A percentile compares a stretch with the other conserved stretches of the same genome.
phyloP scores from a whole-genome alignment of 2,113 vertebrate species.

The Heteronetta atricapilla region DNA sequence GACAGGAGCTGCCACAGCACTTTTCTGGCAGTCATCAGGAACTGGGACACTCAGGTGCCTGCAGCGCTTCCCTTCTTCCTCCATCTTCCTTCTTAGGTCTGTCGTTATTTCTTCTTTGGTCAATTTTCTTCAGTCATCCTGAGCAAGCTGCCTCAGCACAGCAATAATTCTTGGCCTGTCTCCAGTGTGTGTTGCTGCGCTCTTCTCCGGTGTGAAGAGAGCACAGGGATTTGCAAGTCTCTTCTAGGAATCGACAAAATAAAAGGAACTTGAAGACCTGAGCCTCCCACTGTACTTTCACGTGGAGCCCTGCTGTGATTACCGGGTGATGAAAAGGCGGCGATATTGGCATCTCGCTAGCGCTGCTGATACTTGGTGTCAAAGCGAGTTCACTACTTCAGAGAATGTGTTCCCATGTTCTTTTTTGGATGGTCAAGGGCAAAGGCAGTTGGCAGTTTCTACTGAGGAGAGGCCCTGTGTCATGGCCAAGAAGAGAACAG shows the following conservation, averaged over 20 bases:
- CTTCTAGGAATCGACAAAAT: neutral
- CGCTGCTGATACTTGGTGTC: neutral
- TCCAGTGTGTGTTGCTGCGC: neutral
- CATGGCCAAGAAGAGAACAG: neutral
- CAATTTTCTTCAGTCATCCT: neutral
- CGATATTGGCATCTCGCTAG: neutral
- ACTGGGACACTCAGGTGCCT: neutral
- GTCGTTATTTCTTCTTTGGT: neutral
- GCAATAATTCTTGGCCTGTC: neutral
- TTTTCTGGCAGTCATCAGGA: neutral
- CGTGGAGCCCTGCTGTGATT: neutral
- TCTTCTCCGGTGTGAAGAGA: neutral
- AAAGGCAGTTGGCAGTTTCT: neutral
- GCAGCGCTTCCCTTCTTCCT: neutral
- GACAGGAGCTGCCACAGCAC: neutral
- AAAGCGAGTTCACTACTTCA: neutral
- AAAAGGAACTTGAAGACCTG: neutral
- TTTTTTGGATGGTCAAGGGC: neutral
- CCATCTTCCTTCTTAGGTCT: neutral
- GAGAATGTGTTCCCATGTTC: accelerated
- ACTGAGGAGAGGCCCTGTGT: neutral
- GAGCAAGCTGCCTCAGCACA: neutral
- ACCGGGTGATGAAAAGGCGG: neutral
- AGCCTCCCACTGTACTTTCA: neutral
- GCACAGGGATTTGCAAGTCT: neutral